Percentiles rank a stretch among this genome's conserved stretches.
phyloP scores from a whole-genome alignment of 1,140 invertebrate species.

The Fopius arisanus region DNA sequence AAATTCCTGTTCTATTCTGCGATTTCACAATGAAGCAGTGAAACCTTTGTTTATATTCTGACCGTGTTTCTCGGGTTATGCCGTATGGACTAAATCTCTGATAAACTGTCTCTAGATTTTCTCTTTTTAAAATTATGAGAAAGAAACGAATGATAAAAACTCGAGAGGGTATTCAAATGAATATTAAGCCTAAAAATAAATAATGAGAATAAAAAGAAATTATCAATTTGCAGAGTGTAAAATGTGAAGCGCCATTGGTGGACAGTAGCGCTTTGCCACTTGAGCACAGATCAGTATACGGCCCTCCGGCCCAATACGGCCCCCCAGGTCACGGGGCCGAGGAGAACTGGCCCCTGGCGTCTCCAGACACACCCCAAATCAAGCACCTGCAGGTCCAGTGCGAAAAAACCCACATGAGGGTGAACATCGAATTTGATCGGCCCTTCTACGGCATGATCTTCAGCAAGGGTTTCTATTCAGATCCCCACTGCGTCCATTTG shows the following conservation, averaged over 20 bases:
- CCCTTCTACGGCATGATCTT: conserved; percentile 97
- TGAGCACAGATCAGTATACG: conserved; percentile 80
- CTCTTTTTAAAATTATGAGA: too few species aligned
- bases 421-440: conserved; percentile 92
- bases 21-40: neutral
- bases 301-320: conserved; percentile 73
- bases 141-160: too few species aligned
- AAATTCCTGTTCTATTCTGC: neutral
- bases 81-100: too few species aligned
- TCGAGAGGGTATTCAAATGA: too few species aligned
- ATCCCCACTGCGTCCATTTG: conserved; percentile 88
- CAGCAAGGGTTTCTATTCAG: conserved; percentile 91
- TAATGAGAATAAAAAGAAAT: too few species aligned
- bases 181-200: too few species aligned
- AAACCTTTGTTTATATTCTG: neutral
- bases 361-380: conserved; percentile 88
- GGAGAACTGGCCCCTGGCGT: conserved; percentile 84
- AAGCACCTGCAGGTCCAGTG: conserved; percentile 93
- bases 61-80: too few species aligned
- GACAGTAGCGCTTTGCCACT: conserved; percentile 81
- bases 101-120: too few species aligned
- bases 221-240: conserved; percentile 69
- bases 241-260: conserved; percentile 75
- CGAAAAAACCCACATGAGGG: conserved; percentile 94
- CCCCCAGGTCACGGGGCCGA: conserved; percentile 68